phyloP scores from a whole-genome alignment of 2,797 vertebrate genomes.

The Coregonus suidteri region DNA sequence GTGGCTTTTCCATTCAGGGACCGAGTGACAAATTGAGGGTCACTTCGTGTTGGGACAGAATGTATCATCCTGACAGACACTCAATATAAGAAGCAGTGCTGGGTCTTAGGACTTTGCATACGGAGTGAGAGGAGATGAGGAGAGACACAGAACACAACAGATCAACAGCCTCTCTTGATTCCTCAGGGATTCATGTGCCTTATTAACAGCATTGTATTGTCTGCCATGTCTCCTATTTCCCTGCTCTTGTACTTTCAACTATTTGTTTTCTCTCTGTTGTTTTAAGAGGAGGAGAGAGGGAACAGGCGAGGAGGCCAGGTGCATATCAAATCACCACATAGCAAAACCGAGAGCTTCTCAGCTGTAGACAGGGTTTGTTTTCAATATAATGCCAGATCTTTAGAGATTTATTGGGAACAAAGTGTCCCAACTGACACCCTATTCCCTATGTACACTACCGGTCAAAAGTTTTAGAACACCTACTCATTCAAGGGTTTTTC shows the following conservation, averaged over 20 bases:
- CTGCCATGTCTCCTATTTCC: slow-evolving; percentile 30
- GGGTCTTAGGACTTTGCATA: slow-evolving; percentile 41
- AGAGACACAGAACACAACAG: slow-evolving; percentile 17
- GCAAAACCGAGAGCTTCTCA: slow-evolving; percentile 39
- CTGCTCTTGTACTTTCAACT: slow-evolving; percentile 46
- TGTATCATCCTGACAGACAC: slow-evolving; percentile 22
- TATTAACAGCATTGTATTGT: slow-evolving; percentile 47
- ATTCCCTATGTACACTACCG: too few species aligned
- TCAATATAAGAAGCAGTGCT: slow-evolving; percentile 34
- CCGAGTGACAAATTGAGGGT: slow-evolving; percentile 23
- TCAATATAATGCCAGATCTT: slow-evolving; percentile 22
- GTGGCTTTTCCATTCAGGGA: slow-evolving; percentile 29
- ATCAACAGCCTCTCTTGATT: slow-evolving; percentile 24
- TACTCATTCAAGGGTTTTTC: too few species aligned
- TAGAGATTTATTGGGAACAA: not conserved
- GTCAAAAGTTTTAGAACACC: too few species aligned
- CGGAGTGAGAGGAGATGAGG: slow-evolving; percentile 38
- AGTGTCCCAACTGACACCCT: not conserved
- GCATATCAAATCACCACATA: slow-evolving; percentile 43
- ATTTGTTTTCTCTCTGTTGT: slow-evolving; percentile 13
- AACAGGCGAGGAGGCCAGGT: slow-evolving; percentile 29
- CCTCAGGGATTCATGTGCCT: slow-evolving; percentile 44
- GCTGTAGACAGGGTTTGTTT: slow-evolving; percentile 45
- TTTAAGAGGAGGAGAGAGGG: too few species aligned
- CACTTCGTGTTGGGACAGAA: slow-evolving; percentile 36